A percentile compares a stretch with the other conserved stretches of the same genome.
These are phyloP conservation scores for Python bivittatus DNA, from an alignment of 2,113 vertebrate species.

Conservation along the genomic window DNA sequence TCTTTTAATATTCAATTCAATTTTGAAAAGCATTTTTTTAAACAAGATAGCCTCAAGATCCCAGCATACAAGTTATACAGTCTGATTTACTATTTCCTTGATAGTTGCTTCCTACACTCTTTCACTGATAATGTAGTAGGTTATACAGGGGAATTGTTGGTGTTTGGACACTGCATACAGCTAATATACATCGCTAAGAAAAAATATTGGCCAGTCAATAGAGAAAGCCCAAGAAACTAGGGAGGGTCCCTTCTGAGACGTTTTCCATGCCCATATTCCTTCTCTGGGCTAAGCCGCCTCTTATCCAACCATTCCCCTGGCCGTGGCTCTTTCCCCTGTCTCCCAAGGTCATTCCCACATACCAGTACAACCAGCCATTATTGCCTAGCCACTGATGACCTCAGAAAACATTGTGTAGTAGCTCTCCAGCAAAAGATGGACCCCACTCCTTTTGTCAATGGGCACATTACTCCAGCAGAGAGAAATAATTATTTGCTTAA, in stretches of 20 bases:
- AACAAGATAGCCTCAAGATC: neutral
- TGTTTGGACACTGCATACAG: neutral
- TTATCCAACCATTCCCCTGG: neutral
- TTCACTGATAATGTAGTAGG: neutral
- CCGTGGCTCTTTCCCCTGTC: neutral
- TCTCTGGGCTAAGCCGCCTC: neutral
- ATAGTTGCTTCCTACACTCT: neutral
- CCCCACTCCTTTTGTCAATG: neutral
- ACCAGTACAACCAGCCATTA: neutral
- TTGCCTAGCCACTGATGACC: neutral
- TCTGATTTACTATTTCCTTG: neutral
- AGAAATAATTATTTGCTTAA: neutral
- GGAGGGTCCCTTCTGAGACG: neutral
- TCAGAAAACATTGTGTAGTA: neutral
- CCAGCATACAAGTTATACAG: too few species aligned
- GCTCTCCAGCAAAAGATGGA: neutral
- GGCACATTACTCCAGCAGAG: neutral
- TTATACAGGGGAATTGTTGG: neutral
- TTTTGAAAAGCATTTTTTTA: neutral
- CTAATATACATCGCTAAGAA: neutral
- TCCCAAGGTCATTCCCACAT: neutral
- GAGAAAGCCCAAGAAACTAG: neutral
- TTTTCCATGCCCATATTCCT: neutral
- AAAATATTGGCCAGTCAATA: neutral
- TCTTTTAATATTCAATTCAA: neutral